Evolutionary conservation across 1,140 invertebrate species (phyloP).

Genomic region (Drosophila neocordata): DNA sequence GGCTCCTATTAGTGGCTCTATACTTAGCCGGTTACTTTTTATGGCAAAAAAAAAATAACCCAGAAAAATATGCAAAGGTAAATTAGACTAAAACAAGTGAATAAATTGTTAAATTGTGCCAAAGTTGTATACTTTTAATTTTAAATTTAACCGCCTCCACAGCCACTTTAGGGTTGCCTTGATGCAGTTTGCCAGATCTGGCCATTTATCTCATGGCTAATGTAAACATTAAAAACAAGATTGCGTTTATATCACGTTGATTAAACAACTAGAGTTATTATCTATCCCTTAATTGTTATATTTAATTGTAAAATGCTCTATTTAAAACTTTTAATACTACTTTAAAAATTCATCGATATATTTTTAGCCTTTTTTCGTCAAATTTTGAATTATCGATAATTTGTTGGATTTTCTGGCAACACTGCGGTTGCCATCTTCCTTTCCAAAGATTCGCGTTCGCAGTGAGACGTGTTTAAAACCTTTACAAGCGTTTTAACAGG

Average conservation of each 20-base stretch:
- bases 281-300: too few species aligned
- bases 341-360: background rate
- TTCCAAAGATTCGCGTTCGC: conserved; percentile 79
- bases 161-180: background rate
- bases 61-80: conserved; percentile 56
- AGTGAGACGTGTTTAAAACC: conserved; percentile 82
- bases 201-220: background rate
- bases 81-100: conserved; percentile 35
- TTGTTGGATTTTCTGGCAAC: conserved; percentile 3
- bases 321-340: background rate
- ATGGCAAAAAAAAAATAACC: conserved; percentile 41
- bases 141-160: background rate
- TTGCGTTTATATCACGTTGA: too few species aligned
- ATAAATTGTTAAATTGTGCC: conserved; percentile 6
- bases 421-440: conserved; percentile 50
- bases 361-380: background rate
- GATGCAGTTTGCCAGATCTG: background rate
- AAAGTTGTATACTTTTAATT: background rate
- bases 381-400: background rate
- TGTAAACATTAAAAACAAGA: too few species aligned
- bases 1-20: conserved; percentile 23
- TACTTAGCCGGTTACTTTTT: conserved; percentile 40
- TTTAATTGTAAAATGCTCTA: too few species aligned
- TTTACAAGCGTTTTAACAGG: conserved; percentile 82
- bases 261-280: too few species aligned